phyloP scores from a whole-genome alignment of 2,888 invertebrate genomes.

The Lordiphosa fenestrarum region DNA sequence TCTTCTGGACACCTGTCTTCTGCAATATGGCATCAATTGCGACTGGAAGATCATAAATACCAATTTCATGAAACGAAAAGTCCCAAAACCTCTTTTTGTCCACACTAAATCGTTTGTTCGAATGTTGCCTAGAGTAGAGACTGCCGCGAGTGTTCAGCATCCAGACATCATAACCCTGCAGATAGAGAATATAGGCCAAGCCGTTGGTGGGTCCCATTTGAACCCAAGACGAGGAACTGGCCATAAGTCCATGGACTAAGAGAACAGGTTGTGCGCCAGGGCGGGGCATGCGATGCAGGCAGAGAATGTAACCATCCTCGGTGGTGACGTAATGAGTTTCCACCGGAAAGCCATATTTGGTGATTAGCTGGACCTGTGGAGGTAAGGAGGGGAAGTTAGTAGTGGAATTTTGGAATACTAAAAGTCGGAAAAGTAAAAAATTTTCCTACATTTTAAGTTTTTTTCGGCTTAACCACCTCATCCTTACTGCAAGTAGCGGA shows the following conservation, averaged over 20 bases:
- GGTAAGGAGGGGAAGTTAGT: background rate
- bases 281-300: conserved; percentile 47
- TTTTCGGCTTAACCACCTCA: no score
- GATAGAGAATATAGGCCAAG: conserved; percentile 40
- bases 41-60: conserved; percentile 39
- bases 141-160: conserved; percentile 50
- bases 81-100: conserved; percentile 25
- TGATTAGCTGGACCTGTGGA: conserved; percentile 21
- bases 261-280: conserved; percentile 15
- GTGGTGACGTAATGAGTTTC: conserved; percentile 34
- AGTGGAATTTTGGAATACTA: no score
- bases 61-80: conserved; percentile 56
- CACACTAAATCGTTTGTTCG: no score
- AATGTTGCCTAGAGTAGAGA: conserved; percentile 22
- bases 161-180: conserved; percentile 49
- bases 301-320: conserved; percentile 29
- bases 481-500: no score
- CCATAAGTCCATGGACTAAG: conserved; percentile 50
- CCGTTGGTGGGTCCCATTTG: conserved; percentile 41
- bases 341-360: conserved; percentile 29
- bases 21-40: conserved; percentile 27
- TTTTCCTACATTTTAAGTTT: no score
- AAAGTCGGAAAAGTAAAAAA: no score
- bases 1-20: background rate
- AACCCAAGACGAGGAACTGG: conserved; percentile 47